Percentiles rank a stretch among this genome's conserved stretches.
Conservation (phyloP, 1,140 invertebrate species). For the Drosophila teissieri region DNA sequence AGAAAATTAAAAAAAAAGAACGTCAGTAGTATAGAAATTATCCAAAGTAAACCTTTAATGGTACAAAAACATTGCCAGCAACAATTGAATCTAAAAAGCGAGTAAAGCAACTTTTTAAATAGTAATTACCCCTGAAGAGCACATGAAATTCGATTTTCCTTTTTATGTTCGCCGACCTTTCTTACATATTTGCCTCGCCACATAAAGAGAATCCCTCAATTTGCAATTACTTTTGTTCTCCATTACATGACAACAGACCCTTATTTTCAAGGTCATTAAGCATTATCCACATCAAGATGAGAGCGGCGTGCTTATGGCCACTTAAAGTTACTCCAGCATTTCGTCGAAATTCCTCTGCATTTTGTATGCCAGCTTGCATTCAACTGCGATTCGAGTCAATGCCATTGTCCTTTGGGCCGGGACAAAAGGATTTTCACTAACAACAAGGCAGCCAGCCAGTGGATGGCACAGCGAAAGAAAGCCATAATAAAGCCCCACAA, state of each 20-base stretch:
- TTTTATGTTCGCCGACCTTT: not conserved
- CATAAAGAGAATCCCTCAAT: constrained; percentile 4
- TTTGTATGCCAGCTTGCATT: constrained; percentile 40
- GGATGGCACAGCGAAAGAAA: constrained; percentile 12
- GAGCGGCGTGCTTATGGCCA: constrained; percentile 12
- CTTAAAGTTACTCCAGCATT: constrained; percentile 23
- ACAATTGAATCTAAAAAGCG: not conserved
- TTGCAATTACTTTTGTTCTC: not conserved
- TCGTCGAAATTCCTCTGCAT: constrained; percentile 28
- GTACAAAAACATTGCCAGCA: not conserved
- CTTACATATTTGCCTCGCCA: too few species aligned
- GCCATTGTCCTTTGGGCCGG: constrained; percentile 37
- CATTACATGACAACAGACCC: constrained; percentile 2
- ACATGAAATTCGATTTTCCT: not conserved
- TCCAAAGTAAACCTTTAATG: not conserved
- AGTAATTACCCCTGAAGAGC: not conserved
- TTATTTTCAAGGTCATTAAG: constrained; percentile 32
- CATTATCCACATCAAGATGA: constrained; percentile 21
- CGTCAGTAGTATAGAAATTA: too few species aligned
- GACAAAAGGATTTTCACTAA: constrained; percentile 39
- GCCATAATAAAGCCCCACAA: constrained; percentile 42
- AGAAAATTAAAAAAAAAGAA: not conserved
- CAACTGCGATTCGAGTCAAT: constrained; percentile 30
- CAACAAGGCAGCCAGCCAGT: constrained; percentile 3
- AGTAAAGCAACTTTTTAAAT: not conserved